Percentiles rank a stretch among this genome's conserved stretches.
phyloP scores from a whole-genome alignment of 2,888 invertebrate species.

The Lasioglossum morio region DNA sequence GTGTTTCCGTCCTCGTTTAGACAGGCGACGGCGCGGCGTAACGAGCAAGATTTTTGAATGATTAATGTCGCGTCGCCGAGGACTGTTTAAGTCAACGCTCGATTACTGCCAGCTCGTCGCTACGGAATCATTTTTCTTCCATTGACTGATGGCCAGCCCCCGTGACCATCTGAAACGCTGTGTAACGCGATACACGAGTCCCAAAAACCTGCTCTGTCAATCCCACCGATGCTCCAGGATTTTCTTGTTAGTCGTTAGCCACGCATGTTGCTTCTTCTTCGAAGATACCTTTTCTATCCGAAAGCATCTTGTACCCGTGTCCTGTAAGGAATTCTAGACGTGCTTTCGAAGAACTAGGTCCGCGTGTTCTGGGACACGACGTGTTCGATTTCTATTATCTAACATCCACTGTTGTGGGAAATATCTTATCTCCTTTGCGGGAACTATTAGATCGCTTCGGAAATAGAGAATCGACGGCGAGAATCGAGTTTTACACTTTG shows the following conservation, averaged over 20 bases:
- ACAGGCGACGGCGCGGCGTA: constrained; percentile 9
- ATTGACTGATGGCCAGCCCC: constrained; percentile 34
- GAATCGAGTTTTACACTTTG: constrained; percentile 11
- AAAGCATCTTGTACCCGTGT: constrained; percentile 20
- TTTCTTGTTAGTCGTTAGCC: constrained; percentile 66
- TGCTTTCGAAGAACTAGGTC: not conserved
- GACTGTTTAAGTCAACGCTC: constrained; percentile 45
- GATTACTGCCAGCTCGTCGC: constrained; percentile 46
- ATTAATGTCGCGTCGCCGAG: constrained; percentile 53
- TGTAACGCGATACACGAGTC: constrained; percentile 65
- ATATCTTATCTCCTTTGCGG: not conserved
- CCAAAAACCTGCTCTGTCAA: constrained; percentile 53
- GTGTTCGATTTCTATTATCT: not conserved
- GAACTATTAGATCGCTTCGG: not conserved
- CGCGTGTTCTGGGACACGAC: not conserved
- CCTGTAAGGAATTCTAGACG: not conserved
- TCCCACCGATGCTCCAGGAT: constrained; percentile 50
- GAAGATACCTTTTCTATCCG: constrained; percentile 14
- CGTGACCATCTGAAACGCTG: constrained; percentile 43
- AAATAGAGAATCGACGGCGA: not conserved
- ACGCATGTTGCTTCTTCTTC: constrained; percentile 28
- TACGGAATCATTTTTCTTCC: constrained; percentile 63
- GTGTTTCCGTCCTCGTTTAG: constrained; percentile 1
- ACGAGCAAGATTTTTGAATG: constrained; percentile 52
- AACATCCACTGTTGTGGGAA: constrained; percentile 7